Evolutionary conservation across 2,888 invertebrate species (phyloP).

Genomic region (Embidobia sp.): DNA sequence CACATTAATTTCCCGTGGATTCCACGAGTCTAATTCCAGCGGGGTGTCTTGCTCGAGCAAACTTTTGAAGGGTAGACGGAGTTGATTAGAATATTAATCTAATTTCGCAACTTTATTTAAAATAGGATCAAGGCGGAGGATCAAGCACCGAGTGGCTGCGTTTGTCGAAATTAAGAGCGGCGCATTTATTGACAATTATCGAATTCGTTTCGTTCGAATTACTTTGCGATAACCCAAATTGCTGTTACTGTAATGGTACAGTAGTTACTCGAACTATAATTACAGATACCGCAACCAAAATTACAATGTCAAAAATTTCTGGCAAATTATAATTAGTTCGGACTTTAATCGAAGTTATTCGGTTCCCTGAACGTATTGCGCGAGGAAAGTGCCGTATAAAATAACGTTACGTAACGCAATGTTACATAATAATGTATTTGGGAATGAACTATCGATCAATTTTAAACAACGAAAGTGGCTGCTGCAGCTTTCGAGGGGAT

Average conservation of each 20-base stretch:
- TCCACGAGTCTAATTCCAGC: too few species aligned
- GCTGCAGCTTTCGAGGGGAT: not conserved
- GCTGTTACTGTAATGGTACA: constrained; percentile 18
- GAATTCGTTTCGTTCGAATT: constrained; percentile 24
- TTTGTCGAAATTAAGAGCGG: constrained; percentile 15
- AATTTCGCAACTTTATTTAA: too few species aligned
- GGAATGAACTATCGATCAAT: not conserved
- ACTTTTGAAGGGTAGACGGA: too few species aligned
- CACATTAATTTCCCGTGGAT: too few species aligned
- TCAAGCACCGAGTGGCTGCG: too few species aligned
- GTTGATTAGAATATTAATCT: too few species aligned
- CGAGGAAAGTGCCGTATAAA: not conserved
- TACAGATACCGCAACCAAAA: constrained; percentile 32
- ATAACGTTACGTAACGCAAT: too few species aligned
- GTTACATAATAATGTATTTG: too few species aligned
- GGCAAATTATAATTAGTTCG: constrained; percentile 23
- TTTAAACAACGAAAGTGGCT: not conserved
- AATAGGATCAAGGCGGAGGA: too few species aligned
- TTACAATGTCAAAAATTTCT: constrained; percentile 30
- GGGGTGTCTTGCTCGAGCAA: too few species aligned
- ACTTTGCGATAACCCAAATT: constrained; percentile 32
- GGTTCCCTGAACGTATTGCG: not conserved
- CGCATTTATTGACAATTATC: constrained; percentile 24
- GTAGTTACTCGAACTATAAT: constrained; percentile 34
- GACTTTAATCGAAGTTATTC: constrained; percentile 1